Base-by-base conservation (phyloP, 1,140 invertebrate species). In the Drosophila mojavensis region DNA sequence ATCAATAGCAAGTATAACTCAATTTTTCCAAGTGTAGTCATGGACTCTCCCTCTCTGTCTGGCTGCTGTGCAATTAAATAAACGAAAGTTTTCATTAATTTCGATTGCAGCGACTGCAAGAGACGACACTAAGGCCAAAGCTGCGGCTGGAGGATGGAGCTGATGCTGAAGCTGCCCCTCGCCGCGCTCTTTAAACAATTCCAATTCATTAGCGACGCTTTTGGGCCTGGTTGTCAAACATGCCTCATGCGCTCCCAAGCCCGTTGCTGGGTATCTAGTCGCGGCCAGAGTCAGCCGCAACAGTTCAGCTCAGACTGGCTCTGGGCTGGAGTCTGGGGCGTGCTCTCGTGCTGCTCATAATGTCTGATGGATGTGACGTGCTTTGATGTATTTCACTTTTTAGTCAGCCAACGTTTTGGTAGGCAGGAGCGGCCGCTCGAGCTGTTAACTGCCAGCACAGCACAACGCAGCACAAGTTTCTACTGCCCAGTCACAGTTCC, bases 71-170 rank as follows among this genome's bases (percentile, higher is more conserved):
- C 84, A 86, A 86, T 86, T 86, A 86, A 86, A 86, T 89, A 83
- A 86, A 86, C 83, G 83, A 86, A 86, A 86, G 83, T 86, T 86
- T 86, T 89, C 80, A 86, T 88, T 86, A 88, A 88, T 88, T 86
- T 88, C 83, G 79, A 86, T 88, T 86, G 83, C 82, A 88, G 76
- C 53, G 36, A 54, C 55, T 67, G 64, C 75, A 60, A 81, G 67
- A 60, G 76, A 79, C 74, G 82, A 88, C 79, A 79, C 75, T 75
- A 75, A 56, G 79, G 66, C 78, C 78, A 77, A 65, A 54, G 36
- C 58, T 39, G 48, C 24, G 33, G 39, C 26, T 59, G 26, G 20
- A 30, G 15, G 36, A 39, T 50, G 48, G 10, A 6, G 48, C 43
- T 17, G 62, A 7, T 26, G 55, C 39, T 43, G 36, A 1, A 24